Base-by-base conservation (phyloP, 2,113 vertebrate genomes). In the Scytalopus superciliaris region DNA sequence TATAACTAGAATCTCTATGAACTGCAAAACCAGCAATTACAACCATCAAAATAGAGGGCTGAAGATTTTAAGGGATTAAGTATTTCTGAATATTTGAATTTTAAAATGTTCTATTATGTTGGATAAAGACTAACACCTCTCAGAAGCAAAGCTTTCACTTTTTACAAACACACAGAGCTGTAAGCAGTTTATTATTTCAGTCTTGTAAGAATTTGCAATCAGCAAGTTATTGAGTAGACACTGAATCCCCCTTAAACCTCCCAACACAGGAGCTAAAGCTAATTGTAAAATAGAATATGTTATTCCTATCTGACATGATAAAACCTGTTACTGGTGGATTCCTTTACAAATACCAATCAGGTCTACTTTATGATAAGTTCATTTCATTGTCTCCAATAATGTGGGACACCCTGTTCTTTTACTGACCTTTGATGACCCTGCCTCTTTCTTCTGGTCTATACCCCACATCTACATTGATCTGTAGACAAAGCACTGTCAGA, bases 401-500 rank as follows among this genome's bases (percentile, higher is more conserved):
- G 94, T 96, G 70, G 84, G 88, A 95, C 94, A 91, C 96, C 94
- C 96, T 96, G 97, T 98, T 98, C 97, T 97, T 97, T 96, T 91
- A 68, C 87, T 98, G 98, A 98, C 98, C 98, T 98, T 95, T 97
- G 83, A 63, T 84, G 96, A 98, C 97, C 97, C 93, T 83, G 90
- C 96, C 98, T 98, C 98, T 98, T 98, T 98, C 98, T 98, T 98
- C 97, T 97, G 98, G 97, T 98, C 98, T 97, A 95, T 94, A 94
- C 96, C 96, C 91, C 95, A 96, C 94, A 96, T 98, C 95, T 92
- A 69, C 96, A 99, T 98, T 98, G 98, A 99, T 99, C 96, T 97
- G 97, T 97, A 98, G 98, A 98, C 98, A 98, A 98, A 98, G 97
- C 96, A 97, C 97, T 98, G 99, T 99, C 98, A 99, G 97, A 96